Percentiles rank a stretch among this genome's conserved stretches.
Evolutionary conservation across 2,113 vertebrate genomes (phyloP).

Genomic region (Etheostoma spectabile): DNA sequence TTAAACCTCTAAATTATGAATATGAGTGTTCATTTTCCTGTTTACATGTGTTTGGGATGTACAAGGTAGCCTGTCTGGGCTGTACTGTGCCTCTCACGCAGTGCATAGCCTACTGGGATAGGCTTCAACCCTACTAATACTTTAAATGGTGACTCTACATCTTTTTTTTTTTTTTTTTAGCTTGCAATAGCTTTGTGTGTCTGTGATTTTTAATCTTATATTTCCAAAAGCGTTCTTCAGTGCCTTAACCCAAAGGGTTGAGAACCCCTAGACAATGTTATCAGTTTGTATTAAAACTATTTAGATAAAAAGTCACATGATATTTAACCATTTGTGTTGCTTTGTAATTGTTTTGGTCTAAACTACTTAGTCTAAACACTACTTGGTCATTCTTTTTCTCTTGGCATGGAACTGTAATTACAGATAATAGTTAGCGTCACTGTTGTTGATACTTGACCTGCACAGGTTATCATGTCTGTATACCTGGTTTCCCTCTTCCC

Average conservation of each 20-base stretch:
- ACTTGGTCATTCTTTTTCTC: constrained; percentile 84
- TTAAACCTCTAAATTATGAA: background rate
- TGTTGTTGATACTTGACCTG: constrained; percentile 85
- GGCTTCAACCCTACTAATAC: background rate
- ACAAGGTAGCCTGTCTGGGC: background rate
- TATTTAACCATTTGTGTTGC: constrained; percentile 63
- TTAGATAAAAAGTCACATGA: constrained; percentile 70
- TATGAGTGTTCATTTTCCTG: background rate
- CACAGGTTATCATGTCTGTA: constrained; percentile 92
- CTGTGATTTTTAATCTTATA: background rate
- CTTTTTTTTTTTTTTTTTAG: background rate
- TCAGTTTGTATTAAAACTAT: constrained; percentile 42
- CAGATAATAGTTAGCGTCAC: constrained; percentile 77
- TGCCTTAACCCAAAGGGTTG: constrained; percentile 29
- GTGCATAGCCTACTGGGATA: background rate
- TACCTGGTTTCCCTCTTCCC: constrained; percentile 89
- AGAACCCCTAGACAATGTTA: constrained; percentile 65
- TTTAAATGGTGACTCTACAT: background rate
- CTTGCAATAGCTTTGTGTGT: background rate
- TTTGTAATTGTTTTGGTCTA: constrained; percentile 79
- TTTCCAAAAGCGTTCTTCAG: background rate
- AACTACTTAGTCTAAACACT: constrained; percentile 82
- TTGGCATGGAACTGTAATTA: constrained; percentile 80
- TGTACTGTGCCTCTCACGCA: background rate
- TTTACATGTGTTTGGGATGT: background rate